These are phyloP conservation scores for Dipodomys stephensi DNA, from an alignment of 2,113 vertebrate species.

Conservation along the genomic window DNA sequence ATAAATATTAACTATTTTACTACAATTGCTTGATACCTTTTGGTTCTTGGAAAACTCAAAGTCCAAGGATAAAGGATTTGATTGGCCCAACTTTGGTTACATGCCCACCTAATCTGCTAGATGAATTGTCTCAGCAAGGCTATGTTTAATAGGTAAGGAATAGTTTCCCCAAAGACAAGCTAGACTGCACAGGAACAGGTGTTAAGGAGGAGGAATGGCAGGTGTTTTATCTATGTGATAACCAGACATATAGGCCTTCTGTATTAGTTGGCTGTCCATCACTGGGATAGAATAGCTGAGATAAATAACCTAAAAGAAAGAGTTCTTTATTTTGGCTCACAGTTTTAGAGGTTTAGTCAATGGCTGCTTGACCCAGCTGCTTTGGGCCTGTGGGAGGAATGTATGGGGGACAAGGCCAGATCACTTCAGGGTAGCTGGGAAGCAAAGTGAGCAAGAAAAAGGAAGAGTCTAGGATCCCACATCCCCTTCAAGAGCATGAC, in stretches of 20 bases:
- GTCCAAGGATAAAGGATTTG: not conserved
- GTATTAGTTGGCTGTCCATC: not conserved
- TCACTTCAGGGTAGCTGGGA: not conserved
- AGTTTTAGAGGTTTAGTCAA: not conserved
- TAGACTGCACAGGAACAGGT: not conserved
- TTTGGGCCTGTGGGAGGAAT: not conserved
- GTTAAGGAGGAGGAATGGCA: not conserved
- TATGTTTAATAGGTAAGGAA: not conserved
- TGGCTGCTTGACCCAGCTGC: not conserved
- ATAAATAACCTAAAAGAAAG: not conserved
- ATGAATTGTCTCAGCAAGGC: not conserved
- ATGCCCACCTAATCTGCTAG: not conserved
- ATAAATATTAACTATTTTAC: not conserved
- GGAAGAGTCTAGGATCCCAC: not conserved
- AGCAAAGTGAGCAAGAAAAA: not conserved
- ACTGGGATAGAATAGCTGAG: not conserved
- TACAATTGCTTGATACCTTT: not conserved
- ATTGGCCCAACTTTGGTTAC: not conserved
- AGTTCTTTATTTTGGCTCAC: not conserved
- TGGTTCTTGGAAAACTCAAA: slow-evolving; percentile 12
- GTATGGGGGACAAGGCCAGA: not conserved
- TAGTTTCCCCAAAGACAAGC: not conserved
- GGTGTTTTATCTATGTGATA: not conserved
- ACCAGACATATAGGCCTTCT: not conserved
- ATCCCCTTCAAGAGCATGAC: not conserved